phyloP scores from a whole-genome alignment of 2,113 vertebrate genomes.

The Vimba vimba region DNA sequence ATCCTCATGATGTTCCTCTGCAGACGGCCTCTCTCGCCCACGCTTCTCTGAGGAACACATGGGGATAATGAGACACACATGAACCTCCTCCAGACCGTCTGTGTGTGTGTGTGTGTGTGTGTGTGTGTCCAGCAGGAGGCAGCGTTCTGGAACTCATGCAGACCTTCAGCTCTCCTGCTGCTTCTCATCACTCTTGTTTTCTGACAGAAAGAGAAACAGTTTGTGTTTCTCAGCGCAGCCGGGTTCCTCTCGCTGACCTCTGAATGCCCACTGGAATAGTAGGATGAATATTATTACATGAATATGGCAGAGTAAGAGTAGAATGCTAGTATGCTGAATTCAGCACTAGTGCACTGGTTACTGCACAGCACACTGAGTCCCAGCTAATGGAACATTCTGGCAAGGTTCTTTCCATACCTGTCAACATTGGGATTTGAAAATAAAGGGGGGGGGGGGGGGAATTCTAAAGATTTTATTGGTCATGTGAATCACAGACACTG shows the following conservation, averaged over 20 bases:
- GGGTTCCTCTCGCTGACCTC: neutral
- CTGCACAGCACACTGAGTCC: neutral
- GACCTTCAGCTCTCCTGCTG: neutral
- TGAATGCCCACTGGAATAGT: neutral
- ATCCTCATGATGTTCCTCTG: slow-evolving; percentile 15
- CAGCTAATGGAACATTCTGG: too few relatives aligned
- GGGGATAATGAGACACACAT: slow-evolving; percentile 43
- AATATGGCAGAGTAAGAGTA: neutral
- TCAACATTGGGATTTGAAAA: too few relatives aligned
- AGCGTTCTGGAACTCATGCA: slow-evolving; percentile 19
- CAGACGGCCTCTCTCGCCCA: slow-evolving; percentile 19
- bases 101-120: neutral
- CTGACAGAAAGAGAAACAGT: neutral
- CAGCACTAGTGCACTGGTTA: neutral
- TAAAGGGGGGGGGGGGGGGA: too few relatives aligned
- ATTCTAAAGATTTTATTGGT: too few relatives aligned
- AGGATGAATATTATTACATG: neutral
- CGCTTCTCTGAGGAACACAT: slow-evolving; percentile 1
- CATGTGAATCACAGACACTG: too few relatives aligned
- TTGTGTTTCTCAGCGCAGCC: neutral
- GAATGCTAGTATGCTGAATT: neutral
- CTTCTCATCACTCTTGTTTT: slow-evolving; percentile 11
- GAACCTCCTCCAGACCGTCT: slow-evolving; percentile 27
- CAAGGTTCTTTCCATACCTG: too few relatives aligned
- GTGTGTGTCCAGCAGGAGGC: slow-evolving; percentile 28